Base-by-base conservation (phyloP, 2,888 invertebrate species). In the Synanthedon tipuliformis region DNA sequence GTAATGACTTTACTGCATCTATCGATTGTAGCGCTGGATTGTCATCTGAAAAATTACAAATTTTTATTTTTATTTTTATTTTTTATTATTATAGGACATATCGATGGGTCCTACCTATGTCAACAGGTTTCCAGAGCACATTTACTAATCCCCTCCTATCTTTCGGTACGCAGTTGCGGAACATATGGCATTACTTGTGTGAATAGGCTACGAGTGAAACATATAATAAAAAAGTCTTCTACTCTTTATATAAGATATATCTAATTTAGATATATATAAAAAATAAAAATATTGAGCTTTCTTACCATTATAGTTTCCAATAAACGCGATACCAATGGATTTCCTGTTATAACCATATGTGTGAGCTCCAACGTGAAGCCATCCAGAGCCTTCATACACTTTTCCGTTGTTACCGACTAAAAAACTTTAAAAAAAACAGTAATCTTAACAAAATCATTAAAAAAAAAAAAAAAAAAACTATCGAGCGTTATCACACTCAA, bases 301-400 rank as follows among this genome's bases (percentile, higher is more conserved):
- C 52, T 48, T 23, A 56, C 56, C 45, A 18, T 52, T 52, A 48
- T 54, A 56, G 49, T 54, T 50, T 15, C 90, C 90, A 54, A 90
- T 84, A 53, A 90, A 84, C 51, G 81, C 84, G 54, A 90, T 86
- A 41, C 88, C 89, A 15, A 90, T 75, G 41, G 89, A 87, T 57
- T 81, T 88, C 41, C 65, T 69, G 64, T 90, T 90, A 54, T 85
- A 89, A 51, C 79, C 79, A 11, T 72, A 77, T 0, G 87, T 85
- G 57, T 90, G 90, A 1, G 88, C 78, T 1, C 89, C 90, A 27
- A 74, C 67, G 15, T 75, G 68, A 13, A 78, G 78, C 90, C 90
- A 90, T 12, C 90, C 90, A 27, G 79, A 71, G 34, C 89, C 90
- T 68, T 90, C 89, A 59, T 89, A 90, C n/a, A 90, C 71, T 7